These are phyloP conservation scores for Pristionchus pacificus DNA, from an alignment of 1,140 invertebrate genomes.

Conservation along the genomic window DNA sequence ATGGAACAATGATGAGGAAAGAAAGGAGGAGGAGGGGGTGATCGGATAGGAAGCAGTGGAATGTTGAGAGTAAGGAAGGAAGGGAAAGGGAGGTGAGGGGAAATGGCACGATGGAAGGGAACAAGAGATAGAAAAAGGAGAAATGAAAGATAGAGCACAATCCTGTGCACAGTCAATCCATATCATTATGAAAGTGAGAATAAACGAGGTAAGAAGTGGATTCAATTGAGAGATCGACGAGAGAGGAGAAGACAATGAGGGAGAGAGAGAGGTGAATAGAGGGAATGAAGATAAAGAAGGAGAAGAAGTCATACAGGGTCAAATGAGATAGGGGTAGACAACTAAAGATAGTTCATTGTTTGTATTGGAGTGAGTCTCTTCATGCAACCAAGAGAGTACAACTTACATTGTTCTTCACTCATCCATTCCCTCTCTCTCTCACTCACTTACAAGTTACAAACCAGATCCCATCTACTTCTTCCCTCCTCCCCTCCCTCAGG, in stretches of 20 bases:
- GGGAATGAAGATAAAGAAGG: too few relatives aligned
- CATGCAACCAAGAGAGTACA: too few relatives aligned
- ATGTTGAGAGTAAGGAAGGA: slow-evolving; percentile 5
- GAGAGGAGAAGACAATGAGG: not conserved
- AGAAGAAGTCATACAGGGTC: too few relatives aligned
- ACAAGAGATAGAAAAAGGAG: not conserved
- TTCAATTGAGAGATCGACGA: not conserved
- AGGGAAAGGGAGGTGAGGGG: not conserved
- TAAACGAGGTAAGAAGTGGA: not conserved
- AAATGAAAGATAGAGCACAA: not conserved
- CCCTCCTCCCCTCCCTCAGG: too few relatives aligned
- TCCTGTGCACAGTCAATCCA: not conserved
- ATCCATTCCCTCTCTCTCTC: too few relatives aligned
- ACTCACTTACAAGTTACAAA: too few relatives aligned
- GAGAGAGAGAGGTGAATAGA: not conserved
- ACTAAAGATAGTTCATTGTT: too few relatives aligned
- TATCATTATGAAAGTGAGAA: too few relatives aligned
- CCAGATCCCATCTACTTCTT: too few relatives aligned
- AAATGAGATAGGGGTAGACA: too few relatives aligned
- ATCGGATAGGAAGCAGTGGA: slow-evolving; percentile 12
- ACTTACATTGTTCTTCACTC: too few relatives aligned
- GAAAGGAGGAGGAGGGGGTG: not conserved
- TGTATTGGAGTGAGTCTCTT: too few relatives aligned
- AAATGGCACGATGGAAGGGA: not conserved
- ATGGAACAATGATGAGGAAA: not conserved